Evolutionary conservation across 1,140 invertebrate genomes (phyloP).

Genomic region (Scaptomyza pallida): DNA sequence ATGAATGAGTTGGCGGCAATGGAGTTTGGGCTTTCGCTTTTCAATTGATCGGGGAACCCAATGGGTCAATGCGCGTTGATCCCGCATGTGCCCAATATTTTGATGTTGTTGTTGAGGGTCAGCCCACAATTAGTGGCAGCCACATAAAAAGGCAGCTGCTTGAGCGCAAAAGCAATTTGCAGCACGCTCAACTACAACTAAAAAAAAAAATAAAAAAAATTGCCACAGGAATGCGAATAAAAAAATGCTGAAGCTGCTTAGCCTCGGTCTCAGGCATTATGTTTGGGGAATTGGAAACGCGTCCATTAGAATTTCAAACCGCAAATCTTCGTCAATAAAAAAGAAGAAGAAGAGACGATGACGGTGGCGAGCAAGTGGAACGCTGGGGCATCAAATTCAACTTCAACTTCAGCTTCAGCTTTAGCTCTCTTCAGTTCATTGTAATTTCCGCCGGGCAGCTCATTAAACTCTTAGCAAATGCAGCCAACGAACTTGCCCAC

Average conservation of each 20-base stretch:
- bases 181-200: slow-evolving; percentile 47
- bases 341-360: too few species aligned
- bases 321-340: slow-evolving; percentile 55
- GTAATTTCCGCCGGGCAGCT: slow-evolving; percentile 55
- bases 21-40: slow-evolving; percentile 35
- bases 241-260: not conserved
- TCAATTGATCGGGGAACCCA: not conserved
- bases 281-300: slow-evolving; percentile 28
- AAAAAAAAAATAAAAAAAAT: too few species aligned
- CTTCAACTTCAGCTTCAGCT: slow-evolving; percentile 2
- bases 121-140: slow-evolving; percentile 35
- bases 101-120: too few species aligned
- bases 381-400: not conserved
- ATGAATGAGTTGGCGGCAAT: slow-evolving; percentile 42
- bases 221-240: slow-evolving; percentile 62
- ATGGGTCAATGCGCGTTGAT: slow-evolving; percentile 31
- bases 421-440: slow-evolving; percentile 9
- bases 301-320: slow-evolving; percentile 66
- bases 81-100: slow-evolving; percentile 22
- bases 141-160: not conserved
- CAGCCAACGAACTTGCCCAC: slow-evolving; percentile 44
- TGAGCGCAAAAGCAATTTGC: slow-evolving; percentile 62
- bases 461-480: slow-evolving; percentile 60
- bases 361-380: slow-evolving; percentile 22
- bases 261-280: not conserved